Percentiles rank a stretch among this genome's conserved stretches.
These are phyloP conservation scores for Platycercus adscitus DNA, from an alignment of 2,113 vertebrate genomes.

Conservation along the genomic window DNA sequence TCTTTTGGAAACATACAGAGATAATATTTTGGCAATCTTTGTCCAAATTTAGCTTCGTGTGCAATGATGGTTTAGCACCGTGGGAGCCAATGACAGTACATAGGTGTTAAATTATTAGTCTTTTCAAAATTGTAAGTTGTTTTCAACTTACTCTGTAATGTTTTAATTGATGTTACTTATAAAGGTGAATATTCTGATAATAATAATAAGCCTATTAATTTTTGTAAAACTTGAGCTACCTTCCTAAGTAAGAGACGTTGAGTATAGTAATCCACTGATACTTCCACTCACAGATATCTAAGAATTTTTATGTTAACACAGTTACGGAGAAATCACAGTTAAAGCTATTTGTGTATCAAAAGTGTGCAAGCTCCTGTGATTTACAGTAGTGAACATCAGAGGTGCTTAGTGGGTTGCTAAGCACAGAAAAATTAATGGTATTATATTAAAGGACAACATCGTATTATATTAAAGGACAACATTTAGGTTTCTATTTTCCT, in stretches of 20 bases:
- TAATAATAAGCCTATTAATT: background rate
- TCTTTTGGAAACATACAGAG: background rate
- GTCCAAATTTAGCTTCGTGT: constrained; percentile 9
- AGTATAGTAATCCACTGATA: background rate
- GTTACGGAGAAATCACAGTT: background rate
- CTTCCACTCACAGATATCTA: background rate
- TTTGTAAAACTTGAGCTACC: background rate
- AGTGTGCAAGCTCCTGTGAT: background rate
- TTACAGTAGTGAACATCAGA: background rate
- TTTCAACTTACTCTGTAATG: constrained; percentile 8
- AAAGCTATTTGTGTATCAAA: background rate
- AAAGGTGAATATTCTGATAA: background rate
- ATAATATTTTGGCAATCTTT: constrained; percentile 27
- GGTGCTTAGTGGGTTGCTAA: background rate
- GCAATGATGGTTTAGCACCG: constrained; percentile 5
- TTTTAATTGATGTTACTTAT: background rate
- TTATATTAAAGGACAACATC: background rate
- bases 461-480: background rate
- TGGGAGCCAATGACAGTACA: background rate
- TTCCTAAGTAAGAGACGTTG: background rate
- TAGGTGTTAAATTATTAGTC: constrained; percentile 12
- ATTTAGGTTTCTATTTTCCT: background rate
- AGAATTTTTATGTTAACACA: background rate
- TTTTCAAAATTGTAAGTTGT: background rate
- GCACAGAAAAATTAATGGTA: background rate